Evolutionary conservation across 2,113 vertebrate species (phyloP).

Genomic region (Himantopus leucocephalus): DNA sequence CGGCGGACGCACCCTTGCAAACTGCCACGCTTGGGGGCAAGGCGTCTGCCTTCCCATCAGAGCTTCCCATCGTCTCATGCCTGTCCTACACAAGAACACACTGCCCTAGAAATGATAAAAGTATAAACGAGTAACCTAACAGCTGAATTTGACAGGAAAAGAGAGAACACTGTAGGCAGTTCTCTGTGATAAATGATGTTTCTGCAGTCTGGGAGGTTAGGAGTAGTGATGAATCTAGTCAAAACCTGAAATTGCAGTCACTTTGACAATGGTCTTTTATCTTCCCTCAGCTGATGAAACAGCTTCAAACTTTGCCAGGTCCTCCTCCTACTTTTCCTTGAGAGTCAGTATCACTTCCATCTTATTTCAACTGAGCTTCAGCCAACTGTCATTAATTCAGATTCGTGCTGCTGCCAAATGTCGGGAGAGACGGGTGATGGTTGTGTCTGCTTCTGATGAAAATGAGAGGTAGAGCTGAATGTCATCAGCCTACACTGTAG

Average conservation of each 20-base stretch:
- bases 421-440: conserved; percentile 21
- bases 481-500: conserved; percentile 23
- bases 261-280: conserved; percentile 34
- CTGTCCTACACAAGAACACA: neutral
- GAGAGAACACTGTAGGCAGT: neutral
- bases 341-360: conserved; percentile 40
- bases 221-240: neutral
- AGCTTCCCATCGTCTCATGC: neutral
- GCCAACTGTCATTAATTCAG: conserved; percentile 44
- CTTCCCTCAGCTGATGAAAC: conserved; percentile 9
- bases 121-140: neutral
- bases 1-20: neutral
- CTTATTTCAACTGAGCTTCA: conserved; percentile 36
- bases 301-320: conserved; percentile 25
- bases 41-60: neutral
- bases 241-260: neutral
- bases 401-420: conserved; percentile 31
- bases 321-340: conserved; percentile 34
- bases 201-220: neutral
- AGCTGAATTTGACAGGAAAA: conserved; percentile 1
- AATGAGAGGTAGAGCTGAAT: conserved; percentile 54
- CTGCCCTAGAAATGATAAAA: conserved; percentile 18
- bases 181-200: conserved; percentile 10
- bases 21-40: neutral
- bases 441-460: conserved; percentile 55